phyloP scores from a whole-genome alignment of 2,113 vertebrate species.

The Tragelaphus strepsiceros region DNA sequence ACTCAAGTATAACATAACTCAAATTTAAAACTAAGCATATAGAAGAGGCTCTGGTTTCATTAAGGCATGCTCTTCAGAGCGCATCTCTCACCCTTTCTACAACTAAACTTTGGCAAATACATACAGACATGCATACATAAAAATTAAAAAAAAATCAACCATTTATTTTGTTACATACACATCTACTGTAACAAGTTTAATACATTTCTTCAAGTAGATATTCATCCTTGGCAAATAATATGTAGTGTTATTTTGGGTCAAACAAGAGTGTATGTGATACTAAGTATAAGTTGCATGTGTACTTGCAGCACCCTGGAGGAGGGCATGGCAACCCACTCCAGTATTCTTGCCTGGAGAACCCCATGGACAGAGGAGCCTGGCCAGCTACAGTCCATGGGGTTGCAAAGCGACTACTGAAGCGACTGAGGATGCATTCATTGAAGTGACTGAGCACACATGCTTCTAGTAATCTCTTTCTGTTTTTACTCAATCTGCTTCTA shows the following conservation, averaged over 20 bases:
- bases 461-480: neutral
- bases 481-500: neutral
- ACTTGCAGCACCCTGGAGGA: neutral
- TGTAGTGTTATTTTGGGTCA: neutral
- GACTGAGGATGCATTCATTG: neutral
- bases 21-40: neutral
- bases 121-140: neutral
- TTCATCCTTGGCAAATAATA: neutral
- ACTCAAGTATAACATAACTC: neutral
- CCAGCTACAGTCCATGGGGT: neutral
- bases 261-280: neutral
- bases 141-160: neutral
- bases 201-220: neutral
- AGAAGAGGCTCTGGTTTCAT: neutral
- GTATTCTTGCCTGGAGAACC: neutral
- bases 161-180: neutral
- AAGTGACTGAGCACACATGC: neutral
- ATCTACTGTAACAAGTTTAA: neutral
- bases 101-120: neutral
- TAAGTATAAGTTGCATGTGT: neutral
- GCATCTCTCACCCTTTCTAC: neutral
- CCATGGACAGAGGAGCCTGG: neutral
- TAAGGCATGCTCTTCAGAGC: neutral
- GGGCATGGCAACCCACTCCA: neutral
- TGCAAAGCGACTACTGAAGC: neutral